phyloP scores from a whole-genome alignment of 2,888 invertebrate species.

The Agriotes lineatus region DNA sequence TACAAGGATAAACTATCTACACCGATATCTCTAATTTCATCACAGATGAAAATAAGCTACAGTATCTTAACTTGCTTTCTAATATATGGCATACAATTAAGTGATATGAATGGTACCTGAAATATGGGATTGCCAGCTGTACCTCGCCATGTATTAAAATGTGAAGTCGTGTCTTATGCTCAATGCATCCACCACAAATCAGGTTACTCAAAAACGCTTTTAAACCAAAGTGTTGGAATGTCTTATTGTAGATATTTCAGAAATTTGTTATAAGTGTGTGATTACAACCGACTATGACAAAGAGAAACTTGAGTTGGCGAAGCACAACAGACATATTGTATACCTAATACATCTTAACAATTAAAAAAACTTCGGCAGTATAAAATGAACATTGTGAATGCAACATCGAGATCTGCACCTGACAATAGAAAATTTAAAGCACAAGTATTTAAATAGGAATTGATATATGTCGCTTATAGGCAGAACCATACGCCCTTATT shows the following conservation, averaged over 20 bases:
- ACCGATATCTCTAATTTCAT: conserved; percentile 49
- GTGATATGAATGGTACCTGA: conserved; percentile 37
- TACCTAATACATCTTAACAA: background rate
- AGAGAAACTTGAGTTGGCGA: too few species aligned
- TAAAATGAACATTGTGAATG: background rate
- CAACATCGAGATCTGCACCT: conserved; percentile 10
- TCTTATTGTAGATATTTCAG: too few species aligned
- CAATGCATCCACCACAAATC: too few species aligned
- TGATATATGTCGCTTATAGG: background rate
- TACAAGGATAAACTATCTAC: conserved; percentile 15
- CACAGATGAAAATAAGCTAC: conserved; percentile 53
- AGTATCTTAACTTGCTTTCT: conserved; percentile 33
- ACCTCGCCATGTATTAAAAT: too few species aligned
- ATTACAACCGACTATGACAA: too few species aligned
- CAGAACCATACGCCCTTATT: too few species aligned
- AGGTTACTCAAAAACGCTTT: too few species aligned
- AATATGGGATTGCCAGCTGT: background rate
- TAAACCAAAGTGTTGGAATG: too few species aligned
- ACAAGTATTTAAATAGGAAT: background rate
- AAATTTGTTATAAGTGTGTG: too few species aligned
- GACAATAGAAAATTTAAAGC: background rate
- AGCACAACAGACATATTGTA: background rate
- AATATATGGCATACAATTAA: conserved; percentile 42
- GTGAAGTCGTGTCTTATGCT: too few species aligned
- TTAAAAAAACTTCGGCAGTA: background rate